Conservation (phyloP, 1,140 invertebrate species). For the Hetaerina americana region DNA sequence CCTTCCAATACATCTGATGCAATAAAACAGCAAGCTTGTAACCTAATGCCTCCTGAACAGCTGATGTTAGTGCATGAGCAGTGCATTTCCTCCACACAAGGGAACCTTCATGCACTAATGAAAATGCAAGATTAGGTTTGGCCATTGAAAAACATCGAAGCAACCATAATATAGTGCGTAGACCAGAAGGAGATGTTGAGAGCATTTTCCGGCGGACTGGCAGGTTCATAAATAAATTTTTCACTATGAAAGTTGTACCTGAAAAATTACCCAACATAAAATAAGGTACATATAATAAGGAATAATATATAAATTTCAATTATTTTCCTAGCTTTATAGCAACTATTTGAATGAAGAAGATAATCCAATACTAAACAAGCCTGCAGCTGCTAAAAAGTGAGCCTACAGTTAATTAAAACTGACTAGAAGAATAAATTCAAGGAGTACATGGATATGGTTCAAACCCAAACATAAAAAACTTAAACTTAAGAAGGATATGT, state of each 20-base stretch:
- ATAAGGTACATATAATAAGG: neutral
- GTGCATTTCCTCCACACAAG: neutral
- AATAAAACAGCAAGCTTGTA: neutral
- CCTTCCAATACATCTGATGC: neutral
- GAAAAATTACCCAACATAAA: slow-evolving; percentile 9
- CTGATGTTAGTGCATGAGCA: neutral
- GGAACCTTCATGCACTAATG: neutral
- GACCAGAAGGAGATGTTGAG: neutral
- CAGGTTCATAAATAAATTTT: slow-evolving; percentile 42
- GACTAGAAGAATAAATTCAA: too few relatives aligned
- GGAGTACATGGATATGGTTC: too few relatives aligned
- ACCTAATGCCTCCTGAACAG: neutral
- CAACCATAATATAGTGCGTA: neutral
- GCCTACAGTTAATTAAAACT: too few relatives aligned
- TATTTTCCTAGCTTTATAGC: too few relatives aligned
- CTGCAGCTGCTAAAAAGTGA: too few relatives aligned
- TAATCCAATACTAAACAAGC: too few relatives aligned
- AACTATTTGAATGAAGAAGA: too few relatives aligned
- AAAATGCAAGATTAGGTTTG: neutral
- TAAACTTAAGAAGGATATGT: too few relatives aligned
- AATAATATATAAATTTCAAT: too few relatives aligned
- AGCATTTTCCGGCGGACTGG: slow-evolving; percentile 38
- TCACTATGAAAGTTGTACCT: slow-evolving; percentile 45
- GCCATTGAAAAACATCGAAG: neutral
- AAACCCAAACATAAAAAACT: too few relatives aligned